Evolutionary conservation across 2,113 vertebrate genomes (phyloP).

Genomic region (Plestiodon gilberti): DNA sequence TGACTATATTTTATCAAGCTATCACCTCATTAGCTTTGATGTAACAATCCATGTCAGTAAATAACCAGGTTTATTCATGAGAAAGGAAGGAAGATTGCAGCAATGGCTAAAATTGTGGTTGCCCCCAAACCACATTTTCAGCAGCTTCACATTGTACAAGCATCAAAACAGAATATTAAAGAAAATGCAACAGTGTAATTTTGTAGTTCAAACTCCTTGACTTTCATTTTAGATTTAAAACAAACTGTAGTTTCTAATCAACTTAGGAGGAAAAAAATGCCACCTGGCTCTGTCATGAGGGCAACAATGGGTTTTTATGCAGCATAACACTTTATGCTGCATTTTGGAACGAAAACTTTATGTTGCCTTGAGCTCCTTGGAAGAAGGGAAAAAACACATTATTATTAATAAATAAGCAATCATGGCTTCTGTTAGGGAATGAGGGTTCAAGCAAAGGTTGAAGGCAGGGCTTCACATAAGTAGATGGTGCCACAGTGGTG

Average conservation of each 20-base stretch:
- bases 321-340: no score
- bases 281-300: no score
- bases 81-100: neutral
- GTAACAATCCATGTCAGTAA: neutral
- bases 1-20: neutral
- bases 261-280: no score
- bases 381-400: no score
- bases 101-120: neutral
- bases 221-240: neutral
- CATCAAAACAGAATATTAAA: neutral
- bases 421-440: neutral
- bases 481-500: neutral
- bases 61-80: neutral
- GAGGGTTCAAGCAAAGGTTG: neutral
- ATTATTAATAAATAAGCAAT: neutral
- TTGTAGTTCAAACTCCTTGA: neutral
- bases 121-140: neutral
- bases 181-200: neutral
- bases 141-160: neutral
- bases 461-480: neutral
- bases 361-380: no score
- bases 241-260: neutral
- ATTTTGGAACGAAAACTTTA: no score
- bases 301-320: no score
- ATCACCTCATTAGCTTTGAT: neutral